phyloP scores from a whole-genome alignment of 2,888 invertebrate genomes.

The Odontocolon sp. region DNA sequence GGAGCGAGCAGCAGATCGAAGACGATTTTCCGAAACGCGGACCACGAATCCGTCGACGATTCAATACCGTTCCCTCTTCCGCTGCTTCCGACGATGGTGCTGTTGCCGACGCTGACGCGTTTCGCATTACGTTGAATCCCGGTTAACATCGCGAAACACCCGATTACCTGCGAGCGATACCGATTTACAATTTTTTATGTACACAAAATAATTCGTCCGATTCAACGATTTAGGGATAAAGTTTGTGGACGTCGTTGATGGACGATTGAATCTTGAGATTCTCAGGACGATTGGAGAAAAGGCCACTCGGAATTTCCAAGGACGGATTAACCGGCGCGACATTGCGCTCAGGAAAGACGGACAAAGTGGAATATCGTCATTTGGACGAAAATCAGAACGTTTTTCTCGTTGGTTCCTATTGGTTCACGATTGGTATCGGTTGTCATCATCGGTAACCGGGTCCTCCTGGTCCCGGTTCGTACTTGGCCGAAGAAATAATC shows the following conservation, averaged over 20 bases:
- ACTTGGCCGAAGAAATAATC: too few species aligned
- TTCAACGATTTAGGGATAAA: too few species aligned
- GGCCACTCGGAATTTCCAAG: not conserved
- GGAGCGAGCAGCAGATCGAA: slow-evolving; percentile 76
- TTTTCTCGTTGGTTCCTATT: not conserved
- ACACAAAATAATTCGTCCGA: too few species aligned
- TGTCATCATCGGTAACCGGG: too few species aligned
- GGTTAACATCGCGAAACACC: slow-evolving; percentile 49
- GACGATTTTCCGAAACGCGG: not conserved
- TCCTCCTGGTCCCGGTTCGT: too few species aligned
- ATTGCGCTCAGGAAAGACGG: not conserved
- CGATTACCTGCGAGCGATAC: not conserved
- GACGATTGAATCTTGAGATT: not conserved
- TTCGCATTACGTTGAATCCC: slow-evolving; percentile 50
- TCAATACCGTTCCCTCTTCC: not conserved
- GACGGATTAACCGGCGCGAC: slow-evolving; percentile 18
- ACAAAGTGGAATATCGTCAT: slow-evolving; percentile 57
- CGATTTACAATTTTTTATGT: not conserved
- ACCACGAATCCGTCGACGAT: not conserved
- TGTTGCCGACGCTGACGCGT: slow-evolving; percentile 14
- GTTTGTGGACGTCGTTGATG: too few species aligned
- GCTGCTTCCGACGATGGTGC: slow-evolving; percentile 9
- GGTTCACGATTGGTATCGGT: too few species aligned
- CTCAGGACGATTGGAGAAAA: not conserved
- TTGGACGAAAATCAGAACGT: not conserved